A percentile compares a stretch with the other conserved stretches of the same genome.
These are phyloP conservation scores for Adelges cooleyi DNA, from an alignment of 1,140 invertebrate genomes.

Conservation along the genomic window DNA sequence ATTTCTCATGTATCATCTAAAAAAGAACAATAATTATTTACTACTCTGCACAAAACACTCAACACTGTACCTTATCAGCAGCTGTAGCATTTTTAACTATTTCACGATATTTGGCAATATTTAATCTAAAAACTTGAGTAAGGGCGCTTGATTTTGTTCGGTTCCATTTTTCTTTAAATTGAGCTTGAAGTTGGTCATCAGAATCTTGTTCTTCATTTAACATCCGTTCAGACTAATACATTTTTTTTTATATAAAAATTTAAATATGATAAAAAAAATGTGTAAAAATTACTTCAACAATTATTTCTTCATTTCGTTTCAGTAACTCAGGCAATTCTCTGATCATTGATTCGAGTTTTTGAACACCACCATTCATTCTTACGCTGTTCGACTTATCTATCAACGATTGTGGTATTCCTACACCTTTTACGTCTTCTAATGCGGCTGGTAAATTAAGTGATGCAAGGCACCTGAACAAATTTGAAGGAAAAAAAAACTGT, in stretches of 20 bases:
- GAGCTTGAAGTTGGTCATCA: slow-evolving; percentile 72
- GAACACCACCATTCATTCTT: slow-evolving; percentile 52
- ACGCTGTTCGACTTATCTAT: slow-evolving; percentile 71
- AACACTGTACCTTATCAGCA: slow-evolving; percentile 56
- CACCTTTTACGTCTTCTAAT: slow-evolving; percentile 73
- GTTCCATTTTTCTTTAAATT: slow-evolving; percentile 87
- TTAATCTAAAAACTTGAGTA: slow-evolving; percentile 75
- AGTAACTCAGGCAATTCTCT: slow-evolving; percentile 82
- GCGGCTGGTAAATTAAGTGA: slow-evolving; percentile 94
- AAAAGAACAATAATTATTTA: not conserved
- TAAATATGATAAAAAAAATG: not conserved
- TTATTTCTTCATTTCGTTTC: slow-evolving; percentile 85
- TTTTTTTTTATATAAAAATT: slow-evolving; percentile 4
- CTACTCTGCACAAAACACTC: too few species aligned
- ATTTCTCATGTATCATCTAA: slow-evolving; percentile 72
- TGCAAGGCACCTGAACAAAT: slow-evolving; percentile 71
- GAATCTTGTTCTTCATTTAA: slow-evolving; percentile 83
- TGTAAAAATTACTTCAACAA: slow-evolving; percentile 65
- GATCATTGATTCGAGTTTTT: slow-evolving; percentile 44
- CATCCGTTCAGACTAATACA: slow-evolving; percentile 60
- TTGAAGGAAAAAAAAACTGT: too few species aligned
- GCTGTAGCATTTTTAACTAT: slow-evolving; percentile 84
- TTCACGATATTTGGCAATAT: slow-evolving; percentile 78
- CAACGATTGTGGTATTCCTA: slow-evolving; percentile 73
- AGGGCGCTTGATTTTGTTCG: slow-evolving; percentile 77